A percentile compares a stretch with the other conserved stretches of the same genome.
Evolutionary conservation across 2,113 vertebrate genomes (phyloP).

Genomic region (Trochalopteron elliotii): DNA sequence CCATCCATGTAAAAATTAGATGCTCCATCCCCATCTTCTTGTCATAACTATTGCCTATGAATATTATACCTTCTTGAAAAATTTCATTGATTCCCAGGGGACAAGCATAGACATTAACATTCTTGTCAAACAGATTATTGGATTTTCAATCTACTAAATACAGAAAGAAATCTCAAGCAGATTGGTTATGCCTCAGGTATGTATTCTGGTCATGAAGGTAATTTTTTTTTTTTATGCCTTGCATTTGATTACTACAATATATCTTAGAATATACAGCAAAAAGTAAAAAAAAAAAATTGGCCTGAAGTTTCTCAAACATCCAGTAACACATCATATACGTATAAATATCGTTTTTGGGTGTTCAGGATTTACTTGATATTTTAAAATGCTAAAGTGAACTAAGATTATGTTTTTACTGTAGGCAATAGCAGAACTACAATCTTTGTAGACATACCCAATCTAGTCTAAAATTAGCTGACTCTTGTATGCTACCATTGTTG

Average conservation of each 20-base stretch:
- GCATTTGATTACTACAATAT: background rate
- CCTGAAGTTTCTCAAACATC: background rate
- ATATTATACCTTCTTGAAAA: conserved; percentile 3
- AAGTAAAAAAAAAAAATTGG: background rate
- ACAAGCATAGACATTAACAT: background rate
- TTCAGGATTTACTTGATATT: background rate
- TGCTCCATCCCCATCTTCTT: background rate
- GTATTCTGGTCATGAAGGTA: background rate
- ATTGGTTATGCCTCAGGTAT: background rate
- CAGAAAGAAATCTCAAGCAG: background rate
- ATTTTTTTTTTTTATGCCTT: background rate
- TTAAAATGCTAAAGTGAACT: background rate
- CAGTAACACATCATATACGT: background rate
- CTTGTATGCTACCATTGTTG: background rate
- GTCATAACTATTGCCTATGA: background rate
- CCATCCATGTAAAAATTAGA: background rate
- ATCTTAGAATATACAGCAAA: background rate
- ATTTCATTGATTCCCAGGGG: background rate
- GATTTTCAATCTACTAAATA: conserved; percentile 21
- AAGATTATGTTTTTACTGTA: background rate
- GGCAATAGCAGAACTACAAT: background rate
- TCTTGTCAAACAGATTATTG: conserved; percentile 12
- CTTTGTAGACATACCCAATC: background rate
- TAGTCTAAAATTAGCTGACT: conserved; percentile 1
- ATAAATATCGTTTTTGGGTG: background rate